Evolutionary conservation across 2,888 invertebrate species (phyloP).

Genomic region (Drosophila engyochracea): DNA sequence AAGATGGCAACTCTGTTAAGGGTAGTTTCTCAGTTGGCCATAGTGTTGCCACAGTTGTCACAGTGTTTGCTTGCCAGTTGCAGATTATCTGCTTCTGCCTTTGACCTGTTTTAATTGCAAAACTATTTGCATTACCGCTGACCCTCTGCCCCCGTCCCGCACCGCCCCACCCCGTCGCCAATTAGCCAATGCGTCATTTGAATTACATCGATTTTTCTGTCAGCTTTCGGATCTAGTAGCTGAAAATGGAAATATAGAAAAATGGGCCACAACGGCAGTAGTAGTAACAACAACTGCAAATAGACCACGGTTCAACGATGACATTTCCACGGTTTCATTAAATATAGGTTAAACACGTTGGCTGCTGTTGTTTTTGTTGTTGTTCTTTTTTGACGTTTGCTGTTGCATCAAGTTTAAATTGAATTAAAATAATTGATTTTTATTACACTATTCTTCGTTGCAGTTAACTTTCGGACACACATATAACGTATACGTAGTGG

Average conservation of each 20-base stretch:
- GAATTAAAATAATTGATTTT: slow-evolving; percentile 79
- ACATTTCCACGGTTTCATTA: slow-evolving; percentile 70
- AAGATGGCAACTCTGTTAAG: not conserved
- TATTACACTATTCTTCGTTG: slow-evolving; percentile 45
- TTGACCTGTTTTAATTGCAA: slow-evolving; percentile 18
- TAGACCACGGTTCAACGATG: slow-evolving; percentile 15
- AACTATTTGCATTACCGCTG: slow-evolving; percentile 11
- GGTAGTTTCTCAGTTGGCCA: not conserved
- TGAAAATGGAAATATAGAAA: slow-evolving; percentile 4
- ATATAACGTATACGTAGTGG: slow-evolving; percentile 50
- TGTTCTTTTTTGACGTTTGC: not conserved
- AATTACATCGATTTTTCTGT: slow-evolving; percentile 64
- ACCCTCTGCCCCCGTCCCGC: not conserved
- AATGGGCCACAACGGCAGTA: slow-evolving; percentile 27
- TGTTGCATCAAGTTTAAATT: slow-evolving; percentile 71
- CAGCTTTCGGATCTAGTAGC: slow-evolving; percentile 30
- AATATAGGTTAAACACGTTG: slow-evolving; percentile 44
- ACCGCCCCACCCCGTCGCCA: not conserved
- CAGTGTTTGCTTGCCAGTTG: not conserved
- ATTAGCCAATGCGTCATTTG: slow-evolving; percentile 40
- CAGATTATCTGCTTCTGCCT: slow-evolving; percentile 14
- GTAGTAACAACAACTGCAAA: slow-evolving; percentile 23
- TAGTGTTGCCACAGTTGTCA: not conserved
- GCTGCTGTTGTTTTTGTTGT: not conserved
- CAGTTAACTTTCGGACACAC: slow-evolving; percentile 67